Base-by-base conservation (phyloP, 2,113 vertebrate genomes). In the Todiramphus saurophagus region DNA sequence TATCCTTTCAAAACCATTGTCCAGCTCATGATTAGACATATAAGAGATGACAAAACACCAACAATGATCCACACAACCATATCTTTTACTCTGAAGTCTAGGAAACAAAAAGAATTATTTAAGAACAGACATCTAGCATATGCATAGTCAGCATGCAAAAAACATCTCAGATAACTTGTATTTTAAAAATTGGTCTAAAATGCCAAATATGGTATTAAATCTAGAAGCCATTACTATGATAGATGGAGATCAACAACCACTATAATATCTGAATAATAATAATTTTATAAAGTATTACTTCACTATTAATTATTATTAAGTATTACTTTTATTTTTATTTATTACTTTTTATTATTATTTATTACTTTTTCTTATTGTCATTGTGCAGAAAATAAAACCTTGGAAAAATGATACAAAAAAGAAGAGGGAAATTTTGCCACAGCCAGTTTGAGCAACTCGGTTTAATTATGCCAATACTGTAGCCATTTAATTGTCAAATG, bases 1-100 rank as follows among this genome's bases (percentile, higher is more conserved):
- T 97, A 98, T 69, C 98, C 97, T 83, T 99, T 99, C 87, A 99
- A 94, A 94, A 98, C 96, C 77, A 99, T 87, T 46, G 98, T 97
- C 98, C 99, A 99, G 67, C 96, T 95, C 94, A 99, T 90, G 85
- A 99, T 97, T 93, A 99, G 91, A 95, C 99, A 98, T 96, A 98
- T 87, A 44, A 99, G 97, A 91, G 97, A 98, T 64, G 98, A 98
- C 70, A 99, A 97, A 74, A 99, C 62, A 2, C 92, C 97, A 39
- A 99, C 94, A 30, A 99, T 75, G 94, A 99, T 98, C 99, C 99
- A 99, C 70, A 98, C 58, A 9, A 98, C 98, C 86, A 96, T 97
- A 77, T 99, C 98, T 62, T 91, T 98, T 68, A 94, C 78, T 83
- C 97, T 96, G 90, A 94, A 75, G 23, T 98, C 99, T 99, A 96